These are phyloP conservation scores for Antigone vipio DNA, from an alignment of 2,113 vertebrate species.

Conservation along the genomic window DNA sequence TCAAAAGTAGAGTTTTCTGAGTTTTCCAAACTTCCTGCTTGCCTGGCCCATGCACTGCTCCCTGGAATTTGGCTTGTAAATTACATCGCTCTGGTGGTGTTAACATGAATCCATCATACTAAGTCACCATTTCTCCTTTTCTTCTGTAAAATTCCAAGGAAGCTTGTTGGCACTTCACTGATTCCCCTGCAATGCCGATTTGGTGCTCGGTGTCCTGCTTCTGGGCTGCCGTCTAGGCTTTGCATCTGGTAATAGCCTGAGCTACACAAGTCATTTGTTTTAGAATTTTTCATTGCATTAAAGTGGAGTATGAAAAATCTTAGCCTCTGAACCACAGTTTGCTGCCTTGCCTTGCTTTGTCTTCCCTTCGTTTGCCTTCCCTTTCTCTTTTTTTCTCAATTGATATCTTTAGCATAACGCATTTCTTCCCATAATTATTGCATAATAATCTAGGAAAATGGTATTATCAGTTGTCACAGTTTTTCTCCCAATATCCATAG, in stretches of 20 bases:
- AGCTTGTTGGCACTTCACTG: rapidly evolving
- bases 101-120: background rate
- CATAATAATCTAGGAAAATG: background rate
- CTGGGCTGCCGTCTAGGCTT: background rate
- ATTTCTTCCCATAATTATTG: background rate
- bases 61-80: background rate
- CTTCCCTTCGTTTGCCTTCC: background rate
- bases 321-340: background rate
- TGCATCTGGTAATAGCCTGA: background rate
- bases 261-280: background rate
- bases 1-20: background rate
- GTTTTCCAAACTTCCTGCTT: background rate
- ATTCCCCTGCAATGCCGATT: background rate
- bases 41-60: background rate
- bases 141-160: background rate
- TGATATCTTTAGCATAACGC: background rate
- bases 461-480: background rate
- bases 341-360: rapidly evolving
- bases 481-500: background rate
- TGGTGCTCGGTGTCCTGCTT: background rate
- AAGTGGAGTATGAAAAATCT: background rate
- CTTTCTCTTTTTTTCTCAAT: background rate
- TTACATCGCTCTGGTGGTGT: background rate
- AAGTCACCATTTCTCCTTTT: background rate
- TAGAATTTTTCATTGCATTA: background rate